Evolutionary conservation across 2,888 invertebrate genomes (phyloP).

Genomic region (Notocelia uddmanniana): DNA sequence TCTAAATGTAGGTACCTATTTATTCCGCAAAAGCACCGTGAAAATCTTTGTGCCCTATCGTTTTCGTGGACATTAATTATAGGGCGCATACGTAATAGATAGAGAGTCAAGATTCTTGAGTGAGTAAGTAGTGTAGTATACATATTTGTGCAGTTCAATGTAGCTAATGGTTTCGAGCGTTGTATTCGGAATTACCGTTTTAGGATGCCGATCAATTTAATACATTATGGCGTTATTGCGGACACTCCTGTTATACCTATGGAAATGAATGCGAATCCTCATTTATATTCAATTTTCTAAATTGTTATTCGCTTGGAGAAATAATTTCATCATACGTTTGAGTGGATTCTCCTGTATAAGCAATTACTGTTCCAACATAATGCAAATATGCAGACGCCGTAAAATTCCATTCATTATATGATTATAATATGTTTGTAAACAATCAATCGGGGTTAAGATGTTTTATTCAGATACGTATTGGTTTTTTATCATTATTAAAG

Average conservation of each 20-base stretch:
- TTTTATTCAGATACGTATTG: neutral
- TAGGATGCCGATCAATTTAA: constrained; percentile 6
- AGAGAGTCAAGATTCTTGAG: no score
- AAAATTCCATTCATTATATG: constrained; percentile 6
- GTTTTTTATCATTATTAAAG: neutral
- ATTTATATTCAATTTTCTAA: constrained; percentile 32
- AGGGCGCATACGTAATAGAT: no score
- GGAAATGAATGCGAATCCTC: constrained; percentile 10
- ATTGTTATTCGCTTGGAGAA: constrained; percentile 18
- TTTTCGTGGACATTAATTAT: no score
- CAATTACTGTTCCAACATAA: constrained; percentile 18
- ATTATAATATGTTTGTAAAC: neutral
- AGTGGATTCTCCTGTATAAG: constrained; percentile 32
- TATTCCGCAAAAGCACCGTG: no score
- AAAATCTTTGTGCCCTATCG: no score
- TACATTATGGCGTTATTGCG: constrained; percentile 3
- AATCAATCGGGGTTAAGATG: constrained; percentile 6
- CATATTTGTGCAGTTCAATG: no score
- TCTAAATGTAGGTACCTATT: no score
- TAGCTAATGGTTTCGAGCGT: neutral
- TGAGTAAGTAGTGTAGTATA: no score
- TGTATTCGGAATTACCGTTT: neutral
- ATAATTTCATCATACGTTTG: constrained; percentile 14
- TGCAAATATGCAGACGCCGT: constrained; percentile 9
- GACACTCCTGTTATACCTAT: neutral